These are phyloP conservation scores for Ivindomyrus marchei DNA, from an alignment of 2,113 vertebrate genomes.

Conservation along the genomic window DNA sequence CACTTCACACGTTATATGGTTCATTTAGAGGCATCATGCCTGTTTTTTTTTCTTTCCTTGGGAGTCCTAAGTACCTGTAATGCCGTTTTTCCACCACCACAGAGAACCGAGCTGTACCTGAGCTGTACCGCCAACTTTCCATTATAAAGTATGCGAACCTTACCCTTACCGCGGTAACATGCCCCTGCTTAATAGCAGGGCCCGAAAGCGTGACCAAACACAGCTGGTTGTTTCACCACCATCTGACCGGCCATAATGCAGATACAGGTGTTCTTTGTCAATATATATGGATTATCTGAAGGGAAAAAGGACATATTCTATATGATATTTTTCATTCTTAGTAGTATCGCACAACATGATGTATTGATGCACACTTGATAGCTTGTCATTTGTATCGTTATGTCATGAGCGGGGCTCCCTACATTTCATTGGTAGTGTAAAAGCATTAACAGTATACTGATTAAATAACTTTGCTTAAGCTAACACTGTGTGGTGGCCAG, in stretches of 20 bases:
- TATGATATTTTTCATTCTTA: neutral
- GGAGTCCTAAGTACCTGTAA: neutral
- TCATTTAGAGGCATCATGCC: neutral
- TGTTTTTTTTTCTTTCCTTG: neutral
- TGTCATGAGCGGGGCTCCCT: neutral
- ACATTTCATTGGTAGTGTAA: neutral
- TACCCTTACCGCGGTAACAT: neutral
- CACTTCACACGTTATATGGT: neutral
- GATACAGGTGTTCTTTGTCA: neutral
- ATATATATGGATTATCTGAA: neutral
- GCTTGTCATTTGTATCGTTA: neutral
- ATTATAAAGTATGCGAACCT: neutral
- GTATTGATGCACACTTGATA: neutral
- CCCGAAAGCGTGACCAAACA: neutral
- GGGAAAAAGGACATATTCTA: neutral
- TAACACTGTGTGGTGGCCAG: no score
- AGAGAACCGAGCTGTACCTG: neutral
- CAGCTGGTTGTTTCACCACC: neutral
- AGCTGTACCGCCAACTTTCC: neutral
- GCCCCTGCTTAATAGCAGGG: neutral
- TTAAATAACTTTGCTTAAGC: neutral
- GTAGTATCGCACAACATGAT: neutral
- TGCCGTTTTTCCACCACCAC: neutral
- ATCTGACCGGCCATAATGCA: neutral
- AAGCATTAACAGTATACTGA: neutral